Conservation (phyloP, 2,888 invertebrate species). For the Orchestes rusci region DNA sequence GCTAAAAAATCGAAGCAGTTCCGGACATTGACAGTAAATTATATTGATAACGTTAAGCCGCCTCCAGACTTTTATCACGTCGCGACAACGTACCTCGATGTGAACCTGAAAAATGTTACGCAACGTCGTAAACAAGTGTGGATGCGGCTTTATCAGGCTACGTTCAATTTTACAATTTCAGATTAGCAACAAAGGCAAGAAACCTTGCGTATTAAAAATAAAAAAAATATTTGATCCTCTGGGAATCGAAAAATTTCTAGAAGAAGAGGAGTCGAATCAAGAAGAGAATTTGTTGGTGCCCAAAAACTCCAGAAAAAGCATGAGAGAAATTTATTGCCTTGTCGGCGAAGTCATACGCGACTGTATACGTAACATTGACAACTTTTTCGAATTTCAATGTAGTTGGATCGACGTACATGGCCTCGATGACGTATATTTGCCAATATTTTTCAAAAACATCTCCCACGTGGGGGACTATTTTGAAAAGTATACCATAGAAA, state of each 20-base stretch:
- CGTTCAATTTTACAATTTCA: slow-evolving; percentile 13
- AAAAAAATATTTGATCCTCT: slow-evolving; percentile 23
- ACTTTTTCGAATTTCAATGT: slow-evolving; percentile 23
- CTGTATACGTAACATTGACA: slow-evolving; percentile 21
- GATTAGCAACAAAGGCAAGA: slow-evolving; percentile 22
- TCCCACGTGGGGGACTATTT: slow-evolving; percentile 26
- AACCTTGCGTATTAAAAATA: slow-evolving; percentile 22
- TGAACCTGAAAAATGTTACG: too few species aligned
- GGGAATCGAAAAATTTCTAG: slow-evolving; percentile 12
- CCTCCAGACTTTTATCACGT: neutral
- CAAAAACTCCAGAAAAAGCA: neutral
- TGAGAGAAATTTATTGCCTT: slow-evolving; percentile 9
- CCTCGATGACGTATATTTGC: slow-evolving; percentile 7
- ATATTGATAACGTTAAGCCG: neutral
- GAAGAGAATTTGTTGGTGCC: slow-evolving; percentile 4
- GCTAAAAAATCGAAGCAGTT: too few species aligned
- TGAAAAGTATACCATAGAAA: slow-evolving; percentile 23
- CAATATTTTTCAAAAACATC: slow-evolving; percentile 25
- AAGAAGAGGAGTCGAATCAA: slow-evolving; percentile 10
- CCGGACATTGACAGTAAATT: too few species aligned
- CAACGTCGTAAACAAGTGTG: too few species aligned
- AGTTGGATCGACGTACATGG: slow-evolving; percentile 17
- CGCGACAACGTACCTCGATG: too few species aligned
- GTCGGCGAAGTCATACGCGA: slow-evolving; percentile 20
- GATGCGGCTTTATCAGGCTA: too few species aligned